These are phyloP conservation scores for Thunnus albacares DNA, from an alignment of 2,797 vertebrate genomes.

Conservation along the genomic window DNA sequence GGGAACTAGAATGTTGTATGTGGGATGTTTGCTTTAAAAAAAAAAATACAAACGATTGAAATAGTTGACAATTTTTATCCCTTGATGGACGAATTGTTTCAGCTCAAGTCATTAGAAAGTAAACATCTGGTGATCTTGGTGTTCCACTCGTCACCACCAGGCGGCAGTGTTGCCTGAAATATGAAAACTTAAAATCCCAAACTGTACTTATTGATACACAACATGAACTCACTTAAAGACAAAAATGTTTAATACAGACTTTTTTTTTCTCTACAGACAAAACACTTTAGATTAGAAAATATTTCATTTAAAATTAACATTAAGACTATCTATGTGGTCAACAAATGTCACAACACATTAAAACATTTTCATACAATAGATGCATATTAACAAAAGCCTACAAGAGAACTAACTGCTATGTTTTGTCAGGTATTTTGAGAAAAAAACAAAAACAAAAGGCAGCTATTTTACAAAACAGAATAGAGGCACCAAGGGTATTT, in stretches of 20 bases:
- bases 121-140: not conserved
- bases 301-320: conserved; percentile 64
- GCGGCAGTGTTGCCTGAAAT: conserved; percentile 12
- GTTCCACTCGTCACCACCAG: not conserved
- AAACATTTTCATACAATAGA: conserved; percentile 63
- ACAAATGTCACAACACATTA: conserved; percentile 61
- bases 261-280: conserved; percentile 50
- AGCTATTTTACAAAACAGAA: conserved; percentile 73
- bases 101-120: too few species aligned
- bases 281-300: conserved; percentile 77
- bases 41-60: too few species aligned
- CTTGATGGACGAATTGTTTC: too few species aligned
- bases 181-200: not conserved
- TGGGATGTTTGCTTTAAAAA: too few species aligned
- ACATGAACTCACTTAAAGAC: conserved; percentile 25
- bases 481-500: conserved; percentile 65
- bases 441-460: conserved; percentile 24
- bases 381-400: conserved; percentile 72
- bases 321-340: conserved; percentile 37
- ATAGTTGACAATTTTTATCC: too few species aligned
- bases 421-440: conserved; percentile 52
- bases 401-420: conserved; percentile 48
- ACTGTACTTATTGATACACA: not conserved
- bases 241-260: conserved; percentile 72
- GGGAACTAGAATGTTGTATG: too few species aligned